Percentiles rank a stretch among this genome's conserved stretches.
These are phyloP conservation scores for Falco peregrinus DNA, from an alignment of 2,797 vertebrate species.

Conservation along the genomic window DNA sequence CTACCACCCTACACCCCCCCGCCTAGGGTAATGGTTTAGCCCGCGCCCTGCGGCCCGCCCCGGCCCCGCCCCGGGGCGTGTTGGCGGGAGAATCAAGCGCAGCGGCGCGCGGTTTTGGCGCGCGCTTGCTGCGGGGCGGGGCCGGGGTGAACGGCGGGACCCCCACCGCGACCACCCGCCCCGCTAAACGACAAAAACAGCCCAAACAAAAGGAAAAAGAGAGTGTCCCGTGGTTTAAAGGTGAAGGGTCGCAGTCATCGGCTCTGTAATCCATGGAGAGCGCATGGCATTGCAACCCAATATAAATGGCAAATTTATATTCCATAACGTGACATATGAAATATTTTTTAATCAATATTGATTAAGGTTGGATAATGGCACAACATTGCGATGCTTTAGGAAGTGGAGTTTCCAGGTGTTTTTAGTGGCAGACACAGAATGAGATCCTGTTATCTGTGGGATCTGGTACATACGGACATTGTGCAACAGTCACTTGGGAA, in stretches of 20 bases:
- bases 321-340: neutral
- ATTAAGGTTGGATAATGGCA: neutral
- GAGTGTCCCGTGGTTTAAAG: neutral
- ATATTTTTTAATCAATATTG: too few species aligned
- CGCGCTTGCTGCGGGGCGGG: neutral
- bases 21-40: neutral
- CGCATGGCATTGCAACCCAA: too few species aligned
- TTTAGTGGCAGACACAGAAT: rapidly evolving
- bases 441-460: rapidly evolving
- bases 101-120: slow-evolving; percentile 33
- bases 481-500: neutral
- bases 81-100: slow-evolving; percentile 50
- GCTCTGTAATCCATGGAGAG: neutral
- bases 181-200: too few species aligned
- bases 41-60: neutral
- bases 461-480: rapidly evolving
- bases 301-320: rapidly evolving
- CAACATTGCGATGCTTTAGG: neutral
- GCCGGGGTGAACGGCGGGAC: neutral
- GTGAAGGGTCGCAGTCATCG: rapidly evolving
- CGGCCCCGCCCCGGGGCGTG: neutral
- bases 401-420: neutral
- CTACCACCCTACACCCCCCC: rapidly evolving
- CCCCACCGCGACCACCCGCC: too few species aligned
- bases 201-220: neutral